phyloP scores from a whole-genome alignment of 2,797 vertebrate genomes.

The Sciurus vulgaris region DNA sequence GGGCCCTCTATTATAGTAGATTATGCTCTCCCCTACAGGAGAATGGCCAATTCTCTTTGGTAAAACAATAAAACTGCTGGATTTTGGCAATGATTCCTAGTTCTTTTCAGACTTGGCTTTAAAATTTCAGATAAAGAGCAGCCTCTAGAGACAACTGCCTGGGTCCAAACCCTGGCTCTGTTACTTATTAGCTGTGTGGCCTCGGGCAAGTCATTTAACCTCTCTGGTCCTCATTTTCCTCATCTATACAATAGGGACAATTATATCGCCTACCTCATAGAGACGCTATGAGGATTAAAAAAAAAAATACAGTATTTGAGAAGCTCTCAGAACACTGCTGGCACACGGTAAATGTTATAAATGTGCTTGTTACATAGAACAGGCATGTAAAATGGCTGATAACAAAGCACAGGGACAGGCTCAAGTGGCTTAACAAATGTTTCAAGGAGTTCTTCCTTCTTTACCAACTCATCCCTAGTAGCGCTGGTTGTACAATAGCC shows the following conservation, averaged over 20 bases:
- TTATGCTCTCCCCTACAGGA: background rate
- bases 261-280: background rate
- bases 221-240: conserved; percentile 56
- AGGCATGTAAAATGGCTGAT: conserved; percentile 49
- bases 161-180: background rate
- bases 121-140: conserved; percentile 34
- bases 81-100: conserved; percentile 13
- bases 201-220: conserved; percentile 34
- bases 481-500: conserved; percentile 53
- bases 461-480: background rate
- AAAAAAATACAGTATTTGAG: conserved; percentile 58
- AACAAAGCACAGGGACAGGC: conserved; percentile 28
- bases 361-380: conserved; percentile 49
- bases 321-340: background rate
- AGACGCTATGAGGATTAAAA: conserved; percentile 16
- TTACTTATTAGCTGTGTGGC: conserved; percentile 55
- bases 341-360: background rate
- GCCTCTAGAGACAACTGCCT: background rate
- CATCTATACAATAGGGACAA: background rate
- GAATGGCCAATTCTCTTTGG: background rate
- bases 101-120: conserved; percentile 53
- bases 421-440: conserved; percentile 29
- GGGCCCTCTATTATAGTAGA: background rate
- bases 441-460: conserved; percentile 52
- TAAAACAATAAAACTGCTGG: background rate